Evolutionary conservation across 1,140 invertebrate species (phyloP), one percentile per base, ranked within the genome.

Genomic region (Drosophila arawakana): DNA sequence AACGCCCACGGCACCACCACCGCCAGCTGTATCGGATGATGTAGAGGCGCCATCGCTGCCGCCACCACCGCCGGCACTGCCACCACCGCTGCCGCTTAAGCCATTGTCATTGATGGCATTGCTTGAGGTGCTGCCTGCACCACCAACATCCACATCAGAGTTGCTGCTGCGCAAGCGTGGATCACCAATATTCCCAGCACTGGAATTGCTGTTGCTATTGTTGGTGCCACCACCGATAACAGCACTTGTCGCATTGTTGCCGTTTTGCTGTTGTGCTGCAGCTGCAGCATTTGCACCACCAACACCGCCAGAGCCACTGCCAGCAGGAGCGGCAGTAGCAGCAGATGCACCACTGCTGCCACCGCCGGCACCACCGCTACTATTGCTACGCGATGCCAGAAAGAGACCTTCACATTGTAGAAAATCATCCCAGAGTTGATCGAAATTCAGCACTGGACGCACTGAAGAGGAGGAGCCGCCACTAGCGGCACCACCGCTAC

Each of bases 1-100:
- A 8, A 94, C 95, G 7, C n/a, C 44, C 7, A 21, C 3, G 3
- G 2, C 13, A 13, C 41, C 41, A 43, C 11, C 63, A 44, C 15
- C 37, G 13, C 25, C 95, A 8, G 94, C 95, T 69, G 80, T 80
- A 11, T 88, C 83, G 2, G 82, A 86, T 0, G 82, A 82, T 4
- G 80, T 86, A 47, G 83, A 88, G 8, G 82, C 84, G 7, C 80
- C 81, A 55, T 77, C 96, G 25, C 50, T 39, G n/a, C 50, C 43
- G n/a, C 58, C 52, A 9, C 67, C 47, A 9, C 21, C 60, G 0
- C 30, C 50, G 1, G 35, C n/a, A 2, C 41, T 37, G 2, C 44
- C 46, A 43, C 25, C 41, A 50, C 35, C 43, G 21, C 34, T 11
- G 35, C 11, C 30, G 3, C 8, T 52, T 0, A 44, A 15, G 3